Conservation (phyloP, 2,113 vertebrate genomes). For the Myanophis thanlyinensis region DNA sequence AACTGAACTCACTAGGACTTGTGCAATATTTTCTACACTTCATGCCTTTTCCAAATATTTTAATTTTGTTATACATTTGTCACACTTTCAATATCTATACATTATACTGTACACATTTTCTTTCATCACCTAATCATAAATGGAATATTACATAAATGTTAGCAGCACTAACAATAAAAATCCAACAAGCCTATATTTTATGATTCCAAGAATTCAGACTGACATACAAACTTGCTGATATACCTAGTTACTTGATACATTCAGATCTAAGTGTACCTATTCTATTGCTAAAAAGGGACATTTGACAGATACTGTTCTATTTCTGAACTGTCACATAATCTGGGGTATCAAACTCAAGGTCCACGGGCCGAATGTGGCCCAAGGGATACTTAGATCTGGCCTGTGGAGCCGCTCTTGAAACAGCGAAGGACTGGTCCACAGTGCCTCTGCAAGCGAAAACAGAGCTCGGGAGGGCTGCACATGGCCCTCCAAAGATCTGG, state of each 20-base stretch:
- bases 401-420: too few species aligned
- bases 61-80: neutral
- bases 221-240: conserved; percentile 16
- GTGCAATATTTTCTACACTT: neutral
- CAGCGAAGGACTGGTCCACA: too few species aligned
- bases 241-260: conserved; percentile 38
- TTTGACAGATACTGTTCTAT: neutral
- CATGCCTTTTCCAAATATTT: neutral
- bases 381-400: too few species aligned
- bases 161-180: neutral
- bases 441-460: too few species aligned
- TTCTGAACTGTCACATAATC: neutral
- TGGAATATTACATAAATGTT: conserved; percentile 3
- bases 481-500: too few species aligned
- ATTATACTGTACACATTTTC: neutral
- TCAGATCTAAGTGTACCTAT: neutral
- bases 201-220: conserved; percentile 44
- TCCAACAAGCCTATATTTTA: conserved; percentile 3
- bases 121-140: neutral
- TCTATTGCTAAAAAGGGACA: neutral
- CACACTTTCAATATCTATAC: neutral
- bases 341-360: too few species aligned
- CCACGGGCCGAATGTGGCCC: too few species aligned
- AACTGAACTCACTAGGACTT: neutral
- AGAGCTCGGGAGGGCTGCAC: too few species aligned